Evolutionary conservation across 2,888 invertebrate species (phyloP).

Genomic region (Choreutis nemorana): DNA sequence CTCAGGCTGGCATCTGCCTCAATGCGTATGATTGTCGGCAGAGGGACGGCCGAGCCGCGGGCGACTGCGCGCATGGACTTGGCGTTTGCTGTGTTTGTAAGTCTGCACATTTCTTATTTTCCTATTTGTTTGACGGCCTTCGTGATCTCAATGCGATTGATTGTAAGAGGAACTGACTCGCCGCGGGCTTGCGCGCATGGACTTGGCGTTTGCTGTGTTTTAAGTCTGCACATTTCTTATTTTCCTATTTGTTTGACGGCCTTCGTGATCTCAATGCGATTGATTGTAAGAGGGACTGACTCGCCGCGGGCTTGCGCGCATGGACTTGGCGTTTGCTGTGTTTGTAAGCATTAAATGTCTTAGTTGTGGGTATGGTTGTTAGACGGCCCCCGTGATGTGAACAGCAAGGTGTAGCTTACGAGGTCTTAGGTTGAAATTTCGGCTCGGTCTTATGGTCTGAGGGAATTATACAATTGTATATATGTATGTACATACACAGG

Average conservation of each 20-base stretch:
- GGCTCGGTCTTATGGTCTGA: too few relatives aligned
- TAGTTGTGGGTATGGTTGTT: neutral
- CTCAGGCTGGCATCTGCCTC: constrained; percentile 79
- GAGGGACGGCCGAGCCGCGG: constrained; percentile 72
- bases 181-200: constrained; percentile 82
- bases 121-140: neutral
- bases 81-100: constrained; percentile 88
- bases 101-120: constrained; percentile 46
- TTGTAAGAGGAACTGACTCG: constrained; percentile 75
- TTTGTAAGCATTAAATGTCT: constrained; percentile 71
- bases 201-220: constrained; percentile 86
- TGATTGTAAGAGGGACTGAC: constrained; percentile 78
- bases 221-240: constrained; percentile 69
- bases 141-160: constrained; percentile 80
- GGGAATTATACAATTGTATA: too few relatives aligned
- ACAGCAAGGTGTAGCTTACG: too few relatives aligned
- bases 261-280: constrained; percentile 74
- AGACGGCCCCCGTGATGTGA: constrained; percentile 47
- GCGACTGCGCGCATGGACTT: constrained; percentile 83
- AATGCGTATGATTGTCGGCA: constrained; percentile 86
- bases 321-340: constrained; percentile 86
- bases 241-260: neutral
- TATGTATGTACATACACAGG: too few relatives aligned
- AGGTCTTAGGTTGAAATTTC: too few relatives aligned
- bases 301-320: constrained; percentile 79